A percentile compares a stretch with the other conserved stretches of the same genome.
phyloP scores from a whole-genome alignment of 2,113 vertebrate genomes.

The Anhinga rufa region DNA sequence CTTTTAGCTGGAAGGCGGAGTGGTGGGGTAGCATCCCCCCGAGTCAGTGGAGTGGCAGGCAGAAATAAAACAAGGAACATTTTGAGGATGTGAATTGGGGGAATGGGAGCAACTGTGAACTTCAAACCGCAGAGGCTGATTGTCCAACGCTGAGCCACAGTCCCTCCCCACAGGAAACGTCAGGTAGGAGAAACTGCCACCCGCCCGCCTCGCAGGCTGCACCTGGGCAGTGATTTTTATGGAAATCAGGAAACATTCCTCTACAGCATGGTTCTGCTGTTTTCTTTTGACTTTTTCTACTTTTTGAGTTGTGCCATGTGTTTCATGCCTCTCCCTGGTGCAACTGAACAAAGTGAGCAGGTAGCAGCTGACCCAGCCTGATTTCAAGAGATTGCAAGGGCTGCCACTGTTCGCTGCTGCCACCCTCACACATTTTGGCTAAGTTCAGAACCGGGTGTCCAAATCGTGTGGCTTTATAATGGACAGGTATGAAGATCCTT shows the following conservation, averaged over 20 bases:
- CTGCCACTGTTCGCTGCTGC: background rate
- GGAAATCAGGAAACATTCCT: background rate
- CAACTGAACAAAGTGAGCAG: background rate
- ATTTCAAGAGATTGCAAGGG: background rate
- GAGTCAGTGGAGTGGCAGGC: background rate
- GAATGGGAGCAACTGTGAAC: background rate
- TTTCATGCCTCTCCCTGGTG: background rate
- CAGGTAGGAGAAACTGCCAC: background rate
- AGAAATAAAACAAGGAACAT: conserved; percentile 43
- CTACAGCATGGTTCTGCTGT: background rate
- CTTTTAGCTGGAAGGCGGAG: conserved; percentile 3
- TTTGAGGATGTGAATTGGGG: background rate
- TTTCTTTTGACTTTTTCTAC: background rate
- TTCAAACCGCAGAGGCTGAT: background rate
- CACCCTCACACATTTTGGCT: background rate
- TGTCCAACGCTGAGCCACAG: background rate
- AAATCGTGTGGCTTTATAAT: background rate
- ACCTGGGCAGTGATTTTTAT: background rate
- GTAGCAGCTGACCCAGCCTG: background rate
- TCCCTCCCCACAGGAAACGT: background rate
- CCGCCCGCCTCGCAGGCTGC: background rate
- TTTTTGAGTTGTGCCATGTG: background rate
- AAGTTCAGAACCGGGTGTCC: background rate
- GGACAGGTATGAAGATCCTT: background rate
- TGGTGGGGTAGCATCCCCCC: background rate